Percentiles rank a stretch among this genome's conserved stretches.
phyloP scores from a whole-genome alignment of 2,113 vertebrate species.

The Cyanoliseus patagonus region DNA sequence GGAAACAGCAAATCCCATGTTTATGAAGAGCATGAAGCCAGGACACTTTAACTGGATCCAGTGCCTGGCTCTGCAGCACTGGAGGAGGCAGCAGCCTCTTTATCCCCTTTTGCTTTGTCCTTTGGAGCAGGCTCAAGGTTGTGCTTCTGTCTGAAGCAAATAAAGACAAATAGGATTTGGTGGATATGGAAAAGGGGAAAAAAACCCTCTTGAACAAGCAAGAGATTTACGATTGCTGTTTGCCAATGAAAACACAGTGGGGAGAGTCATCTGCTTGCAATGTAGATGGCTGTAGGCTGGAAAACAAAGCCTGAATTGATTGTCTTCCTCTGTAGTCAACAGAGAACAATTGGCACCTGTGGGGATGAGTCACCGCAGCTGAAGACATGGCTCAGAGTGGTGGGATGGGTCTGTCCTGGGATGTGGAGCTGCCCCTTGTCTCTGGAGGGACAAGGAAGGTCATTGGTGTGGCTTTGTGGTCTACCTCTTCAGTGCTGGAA shows the following conservation, averaged over 20 bases:
- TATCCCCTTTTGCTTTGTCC: background rate
- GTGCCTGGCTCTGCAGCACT: background rate
- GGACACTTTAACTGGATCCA: background rate
- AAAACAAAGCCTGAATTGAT: slow-evolving; percentile 49
- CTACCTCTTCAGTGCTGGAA: background rate
- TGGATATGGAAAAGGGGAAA: background rate
- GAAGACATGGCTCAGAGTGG: background rate
- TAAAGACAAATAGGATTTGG: background rate
- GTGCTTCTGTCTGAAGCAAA: background rate
- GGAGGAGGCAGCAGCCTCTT: background rate
- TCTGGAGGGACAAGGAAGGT: background rate
- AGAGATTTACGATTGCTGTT: background rate
- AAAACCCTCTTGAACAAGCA: background rate
- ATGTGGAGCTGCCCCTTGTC: background rate
- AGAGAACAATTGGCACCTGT: background rate
- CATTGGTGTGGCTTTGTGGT: background rate
- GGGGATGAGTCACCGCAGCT: background rate
- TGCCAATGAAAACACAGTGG: slow-evolving; percentile 8
- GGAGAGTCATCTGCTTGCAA: background rate
- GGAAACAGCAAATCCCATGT: background rate
- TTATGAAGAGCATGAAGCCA: background rate
- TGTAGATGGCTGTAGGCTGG: background rate
- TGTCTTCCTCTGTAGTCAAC: background rate
- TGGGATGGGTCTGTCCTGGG: background rate
- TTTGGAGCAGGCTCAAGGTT: background rate